Evolutionary conservation across 2,888 invertebrate species (phyloP), one percentile per base, ranked within the genome.

Genomic region (Sthenelais limicola): DNA sequence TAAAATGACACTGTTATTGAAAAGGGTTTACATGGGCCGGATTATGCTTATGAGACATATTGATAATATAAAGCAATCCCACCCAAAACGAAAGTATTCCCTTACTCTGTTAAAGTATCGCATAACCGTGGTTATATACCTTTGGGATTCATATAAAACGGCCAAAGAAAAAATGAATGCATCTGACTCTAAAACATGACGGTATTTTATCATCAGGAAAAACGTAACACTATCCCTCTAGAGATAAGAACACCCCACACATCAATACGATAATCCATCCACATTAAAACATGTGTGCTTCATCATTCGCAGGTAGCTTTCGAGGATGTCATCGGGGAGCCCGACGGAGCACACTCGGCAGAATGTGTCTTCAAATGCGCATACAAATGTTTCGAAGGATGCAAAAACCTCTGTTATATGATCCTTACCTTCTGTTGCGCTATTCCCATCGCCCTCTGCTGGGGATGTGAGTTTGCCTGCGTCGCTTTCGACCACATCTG

Each of bases 321-420:
- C 47, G 80, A 81, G 56, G 80, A 81, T 56, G 76, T 81, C 30
- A 47, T 81, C 28, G 81, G 75, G 18, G 81, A 81, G 71, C 81
- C 81, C 9, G 80, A 80, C n/a, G 78, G 79, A 26, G 76, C 75
- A 9, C 81, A 81, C 71, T 79, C 79, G 3, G 52, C 92, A 0
- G 92, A 93, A 82, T 92, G 92, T 85, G 91, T 92, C 56, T 93
- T 93, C 93, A 89, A 91, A 12, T 87, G 92, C 52, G 91, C 92
- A 81, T 89, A 90, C 80, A 88, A 90, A 67, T 92, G 92, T 85
- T 93, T 92, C 88, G 89, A 90, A 48, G 88, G 91, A 78, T 90
- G 92, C 15, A 90, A 91, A 77, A 91, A 91, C 84, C 91, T 90
- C 84, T 92, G 92, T 86, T 93, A 93, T 89, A 90, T 91, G 5